A percentile compares a stretch with the other conserved stretches of the same genome.
These are phyloP conservation scores for Rhagonycha fulva DNA, from an alignment of 2,888 invertebrate species.

Conservation along the genomic window DNA sequence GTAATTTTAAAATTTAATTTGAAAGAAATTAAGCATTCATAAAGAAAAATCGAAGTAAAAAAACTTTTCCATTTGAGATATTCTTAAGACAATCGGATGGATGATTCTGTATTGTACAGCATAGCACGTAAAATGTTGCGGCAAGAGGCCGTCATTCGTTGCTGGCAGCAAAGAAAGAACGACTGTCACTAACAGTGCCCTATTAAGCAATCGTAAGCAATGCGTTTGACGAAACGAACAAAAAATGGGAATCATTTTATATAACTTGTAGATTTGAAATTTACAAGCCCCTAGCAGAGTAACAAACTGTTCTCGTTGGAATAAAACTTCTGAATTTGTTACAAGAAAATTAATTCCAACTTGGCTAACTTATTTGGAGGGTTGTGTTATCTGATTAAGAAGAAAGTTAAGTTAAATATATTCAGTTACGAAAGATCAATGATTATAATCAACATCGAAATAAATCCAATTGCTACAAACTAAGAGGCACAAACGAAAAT, in stretches of 20 bases:
- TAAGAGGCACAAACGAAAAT: background rate
- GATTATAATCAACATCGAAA: conserved; percentile 26
- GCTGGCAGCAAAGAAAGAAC: conserved; percentile 21
- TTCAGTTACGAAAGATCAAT: conserved; percentile 27
- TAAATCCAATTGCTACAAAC: conserved; percentile 16
- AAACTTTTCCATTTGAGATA: conserved; percentile 32
- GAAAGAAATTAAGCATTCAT: conserved; percentile 30
- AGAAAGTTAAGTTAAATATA: conserved; percentile 28
- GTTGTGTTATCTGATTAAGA: conserved; percentile 28
- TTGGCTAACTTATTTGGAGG: conserved; percentile 28
- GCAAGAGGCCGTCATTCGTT: conserved; percentile 20
- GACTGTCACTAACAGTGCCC: conserved; percentile 35
- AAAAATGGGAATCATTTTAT: conserved; percentile 25
- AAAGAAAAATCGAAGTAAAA: conserved; percentile 22
- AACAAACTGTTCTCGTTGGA: conserved; percentile 29
- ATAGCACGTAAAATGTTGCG: conserved; percentile 19
- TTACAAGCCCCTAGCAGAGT: conserved; percentile 28
- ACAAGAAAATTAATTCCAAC: conserved; percentile 30
- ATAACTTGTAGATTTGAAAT: conserved; percentile 25
- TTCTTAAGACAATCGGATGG: conserved; percentile 21
- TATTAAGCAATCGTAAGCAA: conserved; percentile 38
- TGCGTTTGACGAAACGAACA: conserved; percentile 28
- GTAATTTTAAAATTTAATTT: conserved; percentile 17
- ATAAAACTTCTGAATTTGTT: conserved; percentile 29
- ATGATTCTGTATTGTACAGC: conserved; percentile 9